Conservation (phyloP, 2,888 invertebrate species). For the Teinopalpus imperialis region DNA sequence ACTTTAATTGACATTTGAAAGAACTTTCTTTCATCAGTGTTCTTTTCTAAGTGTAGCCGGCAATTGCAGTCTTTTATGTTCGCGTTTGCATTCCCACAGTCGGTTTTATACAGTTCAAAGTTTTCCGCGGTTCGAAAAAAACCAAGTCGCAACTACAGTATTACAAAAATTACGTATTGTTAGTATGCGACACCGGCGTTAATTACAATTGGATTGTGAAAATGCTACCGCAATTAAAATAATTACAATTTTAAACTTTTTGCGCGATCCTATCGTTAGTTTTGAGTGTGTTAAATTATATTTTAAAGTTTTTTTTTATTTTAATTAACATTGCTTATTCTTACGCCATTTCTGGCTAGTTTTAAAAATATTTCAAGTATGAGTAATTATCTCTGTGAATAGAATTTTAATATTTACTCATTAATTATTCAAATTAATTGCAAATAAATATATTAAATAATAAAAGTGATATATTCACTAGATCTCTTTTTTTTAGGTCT, state of each 20-base stretch:
- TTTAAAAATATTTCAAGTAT: no score
- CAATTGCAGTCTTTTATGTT: neutral
- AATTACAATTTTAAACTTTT: neutral
- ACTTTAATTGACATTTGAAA: no score
- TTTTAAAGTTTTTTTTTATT: neutral
- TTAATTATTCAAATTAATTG: no score
- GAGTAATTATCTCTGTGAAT: no score
- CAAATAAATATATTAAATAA: no score
- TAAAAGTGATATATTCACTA: no score
- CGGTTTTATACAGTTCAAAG: neutral
- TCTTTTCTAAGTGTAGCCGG: neutral
- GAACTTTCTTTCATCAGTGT: no score
- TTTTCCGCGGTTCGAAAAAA: constrained; percentile 11
- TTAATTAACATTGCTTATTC: neutral
- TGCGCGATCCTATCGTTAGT: neutral
- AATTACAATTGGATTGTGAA: constrained; percentile 1
- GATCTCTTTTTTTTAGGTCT: no score
- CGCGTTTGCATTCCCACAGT: constrained; percentile 7
- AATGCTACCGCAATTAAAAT: constrained; percentile 1
- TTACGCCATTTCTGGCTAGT: neutral
- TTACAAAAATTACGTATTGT: constrained; percentile 21
- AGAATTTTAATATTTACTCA: no score
- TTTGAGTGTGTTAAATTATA: neutral
- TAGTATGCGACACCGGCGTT: constrained; percentile 5
- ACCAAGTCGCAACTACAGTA: constrained; percentile 11